Evolutionary conservation across 2,888 invertebrate species (phyloP).

Genomic region (Miltochrista miniata): DNA sequence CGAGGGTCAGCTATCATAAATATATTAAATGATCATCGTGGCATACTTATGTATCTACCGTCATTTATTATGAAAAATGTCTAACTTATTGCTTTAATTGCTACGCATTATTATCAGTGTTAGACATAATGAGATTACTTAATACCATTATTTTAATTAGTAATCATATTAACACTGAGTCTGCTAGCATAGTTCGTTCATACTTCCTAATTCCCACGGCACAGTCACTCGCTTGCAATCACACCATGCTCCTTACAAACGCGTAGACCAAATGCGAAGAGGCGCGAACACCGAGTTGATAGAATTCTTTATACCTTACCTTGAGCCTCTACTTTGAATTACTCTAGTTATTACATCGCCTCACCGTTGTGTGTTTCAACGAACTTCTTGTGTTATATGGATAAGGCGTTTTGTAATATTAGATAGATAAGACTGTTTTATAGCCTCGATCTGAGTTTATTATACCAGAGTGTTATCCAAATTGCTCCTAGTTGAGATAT

Average conservation of each 20-base stretch:
- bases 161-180: no score
- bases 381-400: conserved; percentile 19
- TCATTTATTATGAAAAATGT: no score
- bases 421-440: conserved; percentile 26
- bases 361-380: conserved; percentile 18
- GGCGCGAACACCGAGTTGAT: conserved; percentile 66
- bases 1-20: no score
- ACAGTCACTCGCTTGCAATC: conserved; percentile 28
- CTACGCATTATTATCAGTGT: no score
- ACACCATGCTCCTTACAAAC: conserved; percentile 18
- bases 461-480: conserved; percentile 20
- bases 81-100: no score
- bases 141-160: no score
- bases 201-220: background rate
- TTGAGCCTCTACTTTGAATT: conserved; percentile 52
- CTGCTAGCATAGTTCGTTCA: no score
- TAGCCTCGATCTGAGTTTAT: conserved; percentile 22
- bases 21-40: no score
- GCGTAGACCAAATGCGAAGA: conserved; percentile 55
- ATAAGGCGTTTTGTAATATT: conserved; percentile 34
- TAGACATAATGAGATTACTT: no score
- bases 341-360: conserved; percentile 40
- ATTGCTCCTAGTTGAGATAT: conserved; percentile 24
- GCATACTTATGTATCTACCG: no score
- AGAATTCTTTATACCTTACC: conserved; percentile 69